phyloP scores from a whole-genome alignment of 2,888 invertebrate genomes.

The Yponomeuta cagnagella region DNA sequence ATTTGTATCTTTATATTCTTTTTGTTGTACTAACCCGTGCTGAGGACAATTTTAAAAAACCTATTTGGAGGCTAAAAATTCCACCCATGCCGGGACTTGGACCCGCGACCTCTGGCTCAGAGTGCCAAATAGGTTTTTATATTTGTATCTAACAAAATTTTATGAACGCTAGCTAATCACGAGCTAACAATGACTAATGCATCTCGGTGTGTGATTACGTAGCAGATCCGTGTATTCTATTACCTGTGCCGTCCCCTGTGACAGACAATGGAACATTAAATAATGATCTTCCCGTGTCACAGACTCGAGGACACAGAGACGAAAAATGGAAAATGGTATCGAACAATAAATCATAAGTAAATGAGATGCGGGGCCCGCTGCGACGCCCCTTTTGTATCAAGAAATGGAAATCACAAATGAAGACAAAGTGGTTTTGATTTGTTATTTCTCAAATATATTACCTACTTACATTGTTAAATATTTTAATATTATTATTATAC shows the following conservation, averaged over 20 bases:
- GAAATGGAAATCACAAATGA: conserved; percentile 53
- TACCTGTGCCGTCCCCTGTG: conserved; percentile 15
- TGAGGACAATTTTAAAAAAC: too few species aligned
- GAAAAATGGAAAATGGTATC: conserved; percentile 50
- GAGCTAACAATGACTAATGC: not conserved
- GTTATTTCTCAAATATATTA: not conserved
- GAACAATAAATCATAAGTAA: conserved; percentile 61
- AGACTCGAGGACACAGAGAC: conserved; percentile 37
- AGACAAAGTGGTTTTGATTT: conserved; percentile 40
- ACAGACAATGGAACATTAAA: conserved; percentile 23
- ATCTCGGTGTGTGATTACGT: not conserved
- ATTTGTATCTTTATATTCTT: too few species aligned
- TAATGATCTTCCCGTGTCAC: conserved; percentile 40
- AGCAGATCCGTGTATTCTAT: not conserved
- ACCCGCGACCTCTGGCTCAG: too few species aligned
- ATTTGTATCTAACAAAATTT: not conserved
- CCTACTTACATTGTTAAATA: not conserved
- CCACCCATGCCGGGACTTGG: too few species aligned
- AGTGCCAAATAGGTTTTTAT: too few species aligned
- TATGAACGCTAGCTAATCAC: not conserved
- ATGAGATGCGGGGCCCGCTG: conserved; percentile 53
- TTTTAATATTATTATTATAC: too few species aligned
- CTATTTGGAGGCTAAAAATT: too few species aligned
- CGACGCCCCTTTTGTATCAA: conserved; percentile 33
- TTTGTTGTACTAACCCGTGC: too few species aligned